These are phyloP conservation scores for Theretra japonica DNA, from an alignment of 2,888 invertebrate species.

Conservation along the genomic window DNA sequence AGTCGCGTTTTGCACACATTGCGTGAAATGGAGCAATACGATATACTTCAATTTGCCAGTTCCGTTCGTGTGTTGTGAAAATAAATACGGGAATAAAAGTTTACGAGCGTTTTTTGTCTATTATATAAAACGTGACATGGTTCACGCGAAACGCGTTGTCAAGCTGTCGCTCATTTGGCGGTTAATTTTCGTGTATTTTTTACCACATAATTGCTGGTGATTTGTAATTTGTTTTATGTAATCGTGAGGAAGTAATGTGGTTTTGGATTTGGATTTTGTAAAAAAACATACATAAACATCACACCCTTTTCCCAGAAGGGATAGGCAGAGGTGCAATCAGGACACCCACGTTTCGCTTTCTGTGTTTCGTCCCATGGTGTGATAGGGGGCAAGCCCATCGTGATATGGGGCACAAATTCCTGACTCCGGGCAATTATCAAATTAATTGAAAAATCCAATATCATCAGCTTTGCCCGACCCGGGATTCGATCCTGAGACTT, in stretches of 20 bases:
- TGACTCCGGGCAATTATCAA: no score
- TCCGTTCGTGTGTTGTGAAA: constrained; percentile 29
- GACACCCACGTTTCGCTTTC: no score
- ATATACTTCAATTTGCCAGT: constrained; percentile 33
- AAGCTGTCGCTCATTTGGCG: not conserved
- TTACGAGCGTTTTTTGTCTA: constrained; percentile 19
- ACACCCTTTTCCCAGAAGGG: no score
- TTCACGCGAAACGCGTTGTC: constrained; percentile 24
- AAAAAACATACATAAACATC: no score
- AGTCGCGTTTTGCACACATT: constrained; percentile 58
- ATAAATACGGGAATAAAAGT: constrained; percentile 26
- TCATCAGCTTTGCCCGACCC: no score
- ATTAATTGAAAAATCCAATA: no score
- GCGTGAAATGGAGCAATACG: constrained; percentile 34
- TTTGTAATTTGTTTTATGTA: constrained; percentile 14
- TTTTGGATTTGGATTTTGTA: no score
- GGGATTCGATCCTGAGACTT: no score
- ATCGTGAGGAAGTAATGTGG: not conserved
- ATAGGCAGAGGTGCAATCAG: no score
- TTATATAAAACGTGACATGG: constrained; percentile 26
- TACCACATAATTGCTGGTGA: not conserved
- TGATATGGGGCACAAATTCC: no score
- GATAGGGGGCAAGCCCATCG: no score
- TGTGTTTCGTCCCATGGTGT: no score
- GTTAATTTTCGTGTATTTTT: constrained; percentile 21